Base-by-base conservation (phyloP, 2,888 invertebrate species). In the Priocnemis perturbator region DNA sequence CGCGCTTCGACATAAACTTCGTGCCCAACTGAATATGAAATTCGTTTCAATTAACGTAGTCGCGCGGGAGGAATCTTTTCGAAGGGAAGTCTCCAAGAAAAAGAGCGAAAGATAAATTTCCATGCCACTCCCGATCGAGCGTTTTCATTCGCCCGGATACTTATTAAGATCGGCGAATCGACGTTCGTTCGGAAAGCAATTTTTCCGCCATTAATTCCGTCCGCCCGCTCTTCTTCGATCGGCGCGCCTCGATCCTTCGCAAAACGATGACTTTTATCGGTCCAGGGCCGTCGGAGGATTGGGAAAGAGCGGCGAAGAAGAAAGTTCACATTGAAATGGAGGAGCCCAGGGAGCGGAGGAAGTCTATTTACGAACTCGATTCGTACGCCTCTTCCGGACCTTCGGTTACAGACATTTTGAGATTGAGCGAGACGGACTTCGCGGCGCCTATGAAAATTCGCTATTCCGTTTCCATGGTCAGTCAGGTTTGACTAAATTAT, bases 321-420 rank as follows among this genome's bases (percentile, higher is more conserved):
- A 69, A 60, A 3, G 19, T 77, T n/a, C 48, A 2, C 0, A 56
- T 78, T 15, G 71, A 77, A 7, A 62, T 53, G 2, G 62, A 55
- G 14, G 47, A 55, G 3, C 11, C 21, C 17, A 48, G 11, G 45
- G 60, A 71, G 15, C 73, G 70, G 55, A 78, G 83, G n/a, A 82
- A 21, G 67, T 79, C 80, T 1, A 83, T 86, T 21, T 81, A 74
- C 53, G 79, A 86, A n/a, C 77, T 85, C 7, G 82, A 81, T 19
- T 81, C 86, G 7, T 85, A 76, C 59, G 60, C 60, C 1, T 58
- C 79, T n/a, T 73, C 79, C 15, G 76, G 74, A 0, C 74, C 73
- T 19, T 78, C 77, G 3, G 66, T 26, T 11, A 56, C 44, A 3
- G 78, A 79, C 23, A 61, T 79, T 44, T 44, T 69, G 47, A 74